phyloP scores from a whole-genome alignment of 1,140 invertebrate genomes.

The Harpegnathos saltator region DNA sequence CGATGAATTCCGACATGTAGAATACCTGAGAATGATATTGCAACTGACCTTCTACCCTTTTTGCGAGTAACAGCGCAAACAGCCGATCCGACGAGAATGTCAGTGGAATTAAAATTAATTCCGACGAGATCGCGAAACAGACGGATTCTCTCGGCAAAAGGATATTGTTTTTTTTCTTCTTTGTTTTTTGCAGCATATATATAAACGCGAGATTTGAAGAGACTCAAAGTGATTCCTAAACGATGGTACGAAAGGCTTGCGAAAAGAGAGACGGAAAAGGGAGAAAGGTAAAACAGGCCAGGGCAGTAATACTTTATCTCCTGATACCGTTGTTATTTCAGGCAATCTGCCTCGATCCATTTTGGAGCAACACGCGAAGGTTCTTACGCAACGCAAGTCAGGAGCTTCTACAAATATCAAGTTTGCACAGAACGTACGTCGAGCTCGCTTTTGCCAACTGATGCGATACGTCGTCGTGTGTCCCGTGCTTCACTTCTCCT shows the following conservation, averaged over 20 bases:
- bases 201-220: constrained; percentile 8
- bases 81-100: not conserved
- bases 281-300: constrained; percentile 12
- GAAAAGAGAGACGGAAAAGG: constrained; percentile 4
- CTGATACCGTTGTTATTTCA: constrained; percentile 63
- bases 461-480: not conserved
- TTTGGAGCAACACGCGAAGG: constrained; percentile 42
- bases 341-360: constrained; percentile 50
- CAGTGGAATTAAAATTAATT: constrained; percentile 14
- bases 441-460: constrained; percentile 13
- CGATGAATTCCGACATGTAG: not conserved
- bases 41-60: not conserved
- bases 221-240: constrained; percentile 26
- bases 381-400: constrained; percentile 2
- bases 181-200: not conserved
- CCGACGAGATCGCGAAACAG: not conserved
- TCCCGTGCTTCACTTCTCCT: too few relatives aligned
- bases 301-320: constrained; percentile 59
- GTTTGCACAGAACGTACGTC: not conserved
- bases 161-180: constrained; percentile 30
- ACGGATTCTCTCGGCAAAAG: constrained; percentile 7
- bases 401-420: constrained; percentile 10
- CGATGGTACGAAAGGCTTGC: not conserved
- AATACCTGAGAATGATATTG: not conserved
- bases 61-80: too few relatives aligned